Conservation (phyloP, 2,797 vertebrate species). For the Xenops minutus region DNA sequence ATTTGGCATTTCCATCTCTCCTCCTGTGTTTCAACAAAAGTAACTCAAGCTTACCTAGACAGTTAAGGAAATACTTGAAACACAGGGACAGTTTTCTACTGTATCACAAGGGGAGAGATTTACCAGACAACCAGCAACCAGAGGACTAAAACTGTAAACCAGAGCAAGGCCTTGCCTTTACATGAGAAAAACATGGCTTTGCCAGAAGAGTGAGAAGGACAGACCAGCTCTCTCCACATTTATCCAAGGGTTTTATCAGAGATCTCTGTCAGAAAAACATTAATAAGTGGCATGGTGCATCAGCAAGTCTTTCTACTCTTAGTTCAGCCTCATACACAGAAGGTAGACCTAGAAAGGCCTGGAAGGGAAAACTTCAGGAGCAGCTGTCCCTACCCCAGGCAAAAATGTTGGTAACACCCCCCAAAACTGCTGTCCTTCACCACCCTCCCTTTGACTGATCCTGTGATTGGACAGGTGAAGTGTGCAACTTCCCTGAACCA, state of each 20-base stretch:
- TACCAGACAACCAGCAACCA: not conserved
- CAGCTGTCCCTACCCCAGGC: not conserved
- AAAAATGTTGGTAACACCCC: not conserved
- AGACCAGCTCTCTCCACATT: not conserved
- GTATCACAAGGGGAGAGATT: not conserved
- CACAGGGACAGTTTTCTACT: not conserved
- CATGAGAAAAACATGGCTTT: not conserved
- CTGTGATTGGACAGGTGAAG: not conserved
- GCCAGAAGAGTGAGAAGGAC: not conserved
- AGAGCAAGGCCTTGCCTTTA: not conserved
- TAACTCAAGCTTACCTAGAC: slow-evolving; percentile 1
- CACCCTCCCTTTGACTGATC: not conserved
- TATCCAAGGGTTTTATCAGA: not conserved
- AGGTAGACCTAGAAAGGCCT: not conserved
- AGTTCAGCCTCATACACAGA: not conserved
- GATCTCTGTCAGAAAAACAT: not conserved
- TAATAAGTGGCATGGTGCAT: not conserved
- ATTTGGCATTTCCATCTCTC: slow-evolving; percentile 25
- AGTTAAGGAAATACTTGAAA: slow-evolving; percentile 5
- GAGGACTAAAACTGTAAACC: not conserved
- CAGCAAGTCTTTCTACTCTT: not conserved
- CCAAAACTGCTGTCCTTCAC: not conserved
- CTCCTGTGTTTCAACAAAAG: not conserved
- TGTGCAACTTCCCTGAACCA: not conserved
- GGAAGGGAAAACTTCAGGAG: not conserved